Base-by-base conservation (phyloP, 2,113 vertebrate species). In the Microtus oregoni region DNA sequence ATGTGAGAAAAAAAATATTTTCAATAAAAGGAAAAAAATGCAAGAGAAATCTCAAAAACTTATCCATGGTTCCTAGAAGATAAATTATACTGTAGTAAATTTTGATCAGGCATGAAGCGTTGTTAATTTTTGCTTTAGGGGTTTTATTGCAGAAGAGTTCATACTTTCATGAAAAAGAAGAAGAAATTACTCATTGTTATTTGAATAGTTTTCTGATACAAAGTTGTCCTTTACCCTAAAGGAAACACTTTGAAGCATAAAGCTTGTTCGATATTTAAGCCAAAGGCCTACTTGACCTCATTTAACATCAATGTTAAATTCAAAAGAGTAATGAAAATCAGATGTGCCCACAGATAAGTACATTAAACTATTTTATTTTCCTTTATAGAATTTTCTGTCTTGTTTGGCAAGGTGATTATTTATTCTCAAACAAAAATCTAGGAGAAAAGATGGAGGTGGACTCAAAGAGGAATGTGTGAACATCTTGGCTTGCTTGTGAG, bases 271-370 rank as follows among this genome's bases (percentile, higher is more conserved):
- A 50, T 82, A 92, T 68, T 81, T 94, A 95, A 95, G 87, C 22
- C 47, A 95, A 92, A 86, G 55, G 72, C 68, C 68, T 89, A 93
- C 4, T 68, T 90, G 52, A 86, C 94, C 85, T 52, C 58, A 68
- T 81, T 89, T 89, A 86, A 94, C 76, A 83, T 47, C 70, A 82
- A 89, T 96, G 50, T 95, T 91, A 89, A 96, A 95, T 89, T 96
- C 44, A 78, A 95, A 82, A 94, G 50, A 73, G 50, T 91, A 76
- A 94, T 55, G 77, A 47, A 92, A 96, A 78, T 96, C 70, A 90
- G 85, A 77, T 82, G 61, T 12, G 94, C 13, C 30, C 20, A 81
- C 11, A 96, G 55, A 96, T 83, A 91, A 96, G 90, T 35, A 15
- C 24, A 85, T 67, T 86, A n/a, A 32, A 58, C 90, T 81, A 72